These are phyloP conservation scores for Tuberolachnus salignus DNA, from an alignment of 2,888 invertebrate species.

Conservation along the genomic window DNA sequence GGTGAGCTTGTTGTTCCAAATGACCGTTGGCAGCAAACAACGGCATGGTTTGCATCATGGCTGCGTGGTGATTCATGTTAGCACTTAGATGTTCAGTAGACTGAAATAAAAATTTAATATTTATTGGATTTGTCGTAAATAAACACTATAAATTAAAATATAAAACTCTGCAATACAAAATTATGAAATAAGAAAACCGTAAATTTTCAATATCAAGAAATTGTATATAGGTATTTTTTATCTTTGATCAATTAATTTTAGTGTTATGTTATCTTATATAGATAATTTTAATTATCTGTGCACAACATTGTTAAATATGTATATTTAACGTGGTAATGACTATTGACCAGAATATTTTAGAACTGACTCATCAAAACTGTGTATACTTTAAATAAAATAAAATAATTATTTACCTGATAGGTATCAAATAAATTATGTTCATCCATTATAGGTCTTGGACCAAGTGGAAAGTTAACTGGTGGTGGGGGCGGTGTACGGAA, in stretches of 20 bases:
- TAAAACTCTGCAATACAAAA: not conserved
- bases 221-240: no score
- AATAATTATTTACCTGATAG: slow-evolving; percentile 38
- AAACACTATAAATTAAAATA: not conserved
- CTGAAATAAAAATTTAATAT: slow-evolving; percentile 3
- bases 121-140: not conserved
- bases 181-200: no score
- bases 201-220: no score
- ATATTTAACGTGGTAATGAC: no score
- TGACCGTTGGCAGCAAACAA: slow-evolving; percentile 50
- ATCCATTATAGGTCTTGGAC: slow-evolving; percentile 42
- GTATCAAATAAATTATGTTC: slow-evolving; percentile 54
- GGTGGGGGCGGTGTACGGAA: slow-evolving; percentile 52
- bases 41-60: slow-evolving; percentile 55
- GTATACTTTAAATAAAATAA: not conserved
- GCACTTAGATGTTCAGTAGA: slow-evolving; percentile 39
- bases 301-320: no score
- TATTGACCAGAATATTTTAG: no score
- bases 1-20: slow-evolving; percentile 50
- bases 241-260: no score
- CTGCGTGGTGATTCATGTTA: slow-evolving; percentile 43
- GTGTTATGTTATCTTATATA: no score
- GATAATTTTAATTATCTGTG: no score
- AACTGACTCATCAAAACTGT: no score
- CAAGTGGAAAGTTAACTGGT: slow-evolving; percentile 51